Base-by-base conservation (phyloP, 2,797 vertebrate genomes). In the Spea hammondii region DNA sequence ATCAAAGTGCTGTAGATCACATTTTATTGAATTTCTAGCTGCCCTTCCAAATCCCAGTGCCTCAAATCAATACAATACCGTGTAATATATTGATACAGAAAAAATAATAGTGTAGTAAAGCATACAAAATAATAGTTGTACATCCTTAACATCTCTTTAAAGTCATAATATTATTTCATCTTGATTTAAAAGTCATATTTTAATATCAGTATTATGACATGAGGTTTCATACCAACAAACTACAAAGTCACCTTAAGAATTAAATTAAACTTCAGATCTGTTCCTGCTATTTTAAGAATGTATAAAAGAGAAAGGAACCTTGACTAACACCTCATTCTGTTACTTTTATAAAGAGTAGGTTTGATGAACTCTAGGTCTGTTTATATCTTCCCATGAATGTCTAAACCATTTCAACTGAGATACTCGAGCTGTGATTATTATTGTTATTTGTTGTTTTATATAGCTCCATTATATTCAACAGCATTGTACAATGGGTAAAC, bases 171-270 rank as follows among this genome's bases (percentile, higher is more conserved):
- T 55, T 73, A 73, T 69, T 77, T 70, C 72, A 77, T 82, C 65
- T 64, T 82, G 77, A 82, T 77, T 82, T 74, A 82, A 77, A 77
- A 82, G 57, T 11, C 55, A 68, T 77, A 77, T 72, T 82, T 73
- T 77, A 66, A n/a, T 72, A 82, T 60, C 70, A 69, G 70, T 45
- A 74, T 69, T 55, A 72, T 68, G 70, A 62, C 70, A 82, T 65
- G 59, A 73, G 54, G 65, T 69, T 69, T 57, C 55, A 77, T 55
- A 77, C 64, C 62, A 81, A 72, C 68, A 72, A 65, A 71, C 51
- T 77, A 54, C 79, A 82, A 82, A 77, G 79, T 82, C 79, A 82
- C 79, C 79, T 82, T 82, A 73, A 48, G 65, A 13, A 82, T 82
- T 77, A 82, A 13, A 82, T 82, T 77, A 82, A 82, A 73, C 49